phyloP scores from a whole-genome alignment of 2,888 invertebrate genomes.

The Eudemis profundana region DNA sequence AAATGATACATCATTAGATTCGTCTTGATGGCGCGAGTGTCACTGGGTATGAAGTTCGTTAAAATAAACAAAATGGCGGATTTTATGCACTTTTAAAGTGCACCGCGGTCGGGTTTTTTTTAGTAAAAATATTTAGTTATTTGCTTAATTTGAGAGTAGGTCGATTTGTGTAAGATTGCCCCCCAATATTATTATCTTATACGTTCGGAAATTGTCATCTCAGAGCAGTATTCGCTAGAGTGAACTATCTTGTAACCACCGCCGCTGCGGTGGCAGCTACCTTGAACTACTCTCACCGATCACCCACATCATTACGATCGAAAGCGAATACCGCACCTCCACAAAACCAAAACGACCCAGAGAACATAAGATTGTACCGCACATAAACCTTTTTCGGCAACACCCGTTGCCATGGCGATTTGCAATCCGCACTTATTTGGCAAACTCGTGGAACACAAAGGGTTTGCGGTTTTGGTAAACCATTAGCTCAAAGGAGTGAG shows the following conservation, averaged over 20 bases:
- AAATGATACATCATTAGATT: no score
- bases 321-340: constrained; percentile 6
- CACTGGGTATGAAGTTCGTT: no score
- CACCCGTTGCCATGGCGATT: background rate
- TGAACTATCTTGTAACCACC: constrained; percentile 10
- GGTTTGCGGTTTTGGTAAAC: constrained; percentile 19
- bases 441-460: constrained; percentile 6
- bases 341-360: background rate
- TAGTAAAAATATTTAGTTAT: no score
- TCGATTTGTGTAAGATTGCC: no score
- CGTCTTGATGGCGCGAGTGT: no score
- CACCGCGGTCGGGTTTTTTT: no score
- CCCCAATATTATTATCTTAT: no score
- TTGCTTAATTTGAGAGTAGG: no score
- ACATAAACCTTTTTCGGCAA: background rate
- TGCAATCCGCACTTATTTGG: constrained; percentile 29
- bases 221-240: no score
- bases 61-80: no score
- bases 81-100: no score
- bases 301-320: constrained; percentile 38
- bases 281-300: constrained; percentile 42
- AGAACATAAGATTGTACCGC: background rate
- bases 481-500: background rate
- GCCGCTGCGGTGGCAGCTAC: constrained; percentile 21
- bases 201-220: no score